Evolutionary conservation across 2,797 vertebrate genomes (phyloP).

Genomic region (Eulemur coronatus): DNA sequence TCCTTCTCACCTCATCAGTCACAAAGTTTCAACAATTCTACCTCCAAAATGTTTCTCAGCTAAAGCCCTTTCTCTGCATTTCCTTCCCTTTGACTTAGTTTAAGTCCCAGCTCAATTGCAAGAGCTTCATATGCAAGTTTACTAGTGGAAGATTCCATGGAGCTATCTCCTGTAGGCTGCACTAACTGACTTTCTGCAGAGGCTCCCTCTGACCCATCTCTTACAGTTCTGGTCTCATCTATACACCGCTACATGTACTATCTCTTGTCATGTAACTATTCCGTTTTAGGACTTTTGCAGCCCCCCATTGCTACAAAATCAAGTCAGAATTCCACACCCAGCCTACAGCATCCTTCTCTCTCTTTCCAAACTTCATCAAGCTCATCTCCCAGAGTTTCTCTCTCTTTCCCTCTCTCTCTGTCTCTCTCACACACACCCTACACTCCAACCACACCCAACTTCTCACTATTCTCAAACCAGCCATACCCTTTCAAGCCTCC

Average conservation of each 20-base stretch:
- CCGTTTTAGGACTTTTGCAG: neutral
- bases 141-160: neutral
- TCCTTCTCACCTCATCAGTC: neutral
- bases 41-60: neutral
- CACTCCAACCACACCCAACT: neutral
- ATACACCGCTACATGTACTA: neutral
- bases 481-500: neutral
- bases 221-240: neutral
- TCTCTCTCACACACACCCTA: neutral
- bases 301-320: neutral
- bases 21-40: neutral
- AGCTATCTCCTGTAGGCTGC: slow-evolving; percentile 59
- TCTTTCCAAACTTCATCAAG: neutral
- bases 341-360: neutral
- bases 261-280: neutral
- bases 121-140: neutral
- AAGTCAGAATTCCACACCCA: neutral
- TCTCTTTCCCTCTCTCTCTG: neutral
- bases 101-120: neutral
- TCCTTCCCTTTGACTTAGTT: neutral
- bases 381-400: neutral
- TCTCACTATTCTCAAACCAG: neutral
- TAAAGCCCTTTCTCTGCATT: neutral
- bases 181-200: neutral
- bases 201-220: neutral